phyloP scores from a whole-genome alignment of 2,797 vertebrate species.

The Thunnus albacares region DNA sequence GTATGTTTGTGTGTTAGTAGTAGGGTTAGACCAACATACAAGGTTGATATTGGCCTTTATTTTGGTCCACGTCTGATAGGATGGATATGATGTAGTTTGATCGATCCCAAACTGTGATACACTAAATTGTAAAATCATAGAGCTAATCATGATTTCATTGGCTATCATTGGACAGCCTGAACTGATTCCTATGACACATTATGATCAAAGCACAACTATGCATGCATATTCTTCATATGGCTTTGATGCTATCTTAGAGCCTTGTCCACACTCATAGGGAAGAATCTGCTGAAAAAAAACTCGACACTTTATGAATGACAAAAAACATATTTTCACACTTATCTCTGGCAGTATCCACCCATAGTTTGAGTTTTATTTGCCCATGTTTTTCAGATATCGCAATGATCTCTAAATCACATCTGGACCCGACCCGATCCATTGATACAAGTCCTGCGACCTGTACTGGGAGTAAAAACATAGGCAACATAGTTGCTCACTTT shows the following conservation, averaged over 20 bases:
- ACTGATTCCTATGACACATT: not conserved
- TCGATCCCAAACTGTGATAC: conserved; percentile 2
- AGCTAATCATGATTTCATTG: not conserved
- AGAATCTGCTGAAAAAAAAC: not conserved
- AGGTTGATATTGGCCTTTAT: conserved; percentile 14
- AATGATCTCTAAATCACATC: too few species aligned
- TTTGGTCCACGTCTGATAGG: not conserved
- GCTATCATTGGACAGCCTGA: not conserved
- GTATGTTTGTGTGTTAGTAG: conserved; percentile 16
- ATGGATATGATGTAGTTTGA: not conserved
- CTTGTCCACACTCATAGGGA: not conserved
- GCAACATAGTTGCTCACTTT: too few species aligned
- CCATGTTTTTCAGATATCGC: too few species aligned
- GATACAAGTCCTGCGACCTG: too few species aligned
- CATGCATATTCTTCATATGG: not conserved
- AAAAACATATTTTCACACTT: too few species aligned
- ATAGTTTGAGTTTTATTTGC: too few species aligned
- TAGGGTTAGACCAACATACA: conserved; percentile 22
- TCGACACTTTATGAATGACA: not conserved
- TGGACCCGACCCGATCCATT: too few species aligned
- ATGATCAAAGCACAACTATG: not conserved
- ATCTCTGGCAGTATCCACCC: too few species aligned
- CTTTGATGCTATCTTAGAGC: not conserved
- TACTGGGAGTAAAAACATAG: too few species aligned
- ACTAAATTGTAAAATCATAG: not conserved